Evolutionary conservation across 2,888 invertebrate genomes (phyloP).

Genomic region (Mamestra brassicae): DNA sequence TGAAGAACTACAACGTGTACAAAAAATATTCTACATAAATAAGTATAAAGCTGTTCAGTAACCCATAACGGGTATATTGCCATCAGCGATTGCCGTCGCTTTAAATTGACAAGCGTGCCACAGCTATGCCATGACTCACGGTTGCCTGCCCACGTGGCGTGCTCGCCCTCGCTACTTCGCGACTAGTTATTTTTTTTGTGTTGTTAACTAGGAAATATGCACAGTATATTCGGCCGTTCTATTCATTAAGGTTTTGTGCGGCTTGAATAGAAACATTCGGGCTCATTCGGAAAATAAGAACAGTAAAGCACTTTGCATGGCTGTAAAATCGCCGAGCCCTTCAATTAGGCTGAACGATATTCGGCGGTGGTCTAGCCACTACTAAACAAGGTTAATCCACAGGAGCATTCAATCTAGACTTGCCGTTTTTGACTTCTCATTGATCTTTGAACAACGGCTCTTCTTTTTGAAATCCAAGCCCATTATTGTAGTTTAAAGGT

Average conservation of each 20-base stretch:
- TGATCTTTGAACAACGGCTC: not conserved
- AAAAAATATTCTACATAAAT: constrained; percentile 46
- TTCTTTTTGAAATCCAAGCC: not conserved
- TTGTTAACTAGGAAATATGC: constrained; percentile 62
- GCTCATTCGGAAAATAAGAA: constrained; percentile 5
- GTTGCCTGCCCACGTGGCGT: constrained; percentile 74
- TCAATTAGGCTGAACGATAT: constrained; percentile 23
- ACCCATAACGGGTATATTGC: constrained; percentile 56
- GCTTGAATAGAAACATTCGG: constrained; percentile 1
- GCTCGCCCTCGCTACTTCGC: constrained; percentile 66
- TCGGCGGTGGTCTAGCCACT: not conserved
- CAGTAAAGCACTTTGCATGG: not conserved
- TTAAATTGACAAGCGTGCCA: constrained; percentile 63
- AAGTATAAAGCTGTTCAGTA: constrained; percentile 45
- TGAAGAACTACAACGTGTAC: constrained; percentile 27
- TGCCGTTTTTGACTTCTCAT: not conserved
- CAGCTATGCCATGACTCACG: constrained; percentile 74
- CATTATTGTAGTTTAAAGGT: constrained; percentile 9
- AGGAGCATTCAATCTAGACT: not conserved
- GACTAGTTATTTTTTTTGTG: constrained; percentile 63
- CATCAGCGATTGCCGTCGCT: constrained; percentile 48
- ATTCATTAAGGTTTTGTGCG: constrained; percentile 32
- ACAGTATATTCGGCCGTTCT: constrained; percentile 39
- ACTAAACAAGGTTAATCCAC: constrained; percentile 16
- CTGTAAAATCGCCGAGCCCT: constrained; percentile 13